Evolutionary conservation across 2,888 invertebrate species (phyloP), one percentile per base, ranked within the genome.

Genomic region (Lepetodrilus schrolli): DNA sequence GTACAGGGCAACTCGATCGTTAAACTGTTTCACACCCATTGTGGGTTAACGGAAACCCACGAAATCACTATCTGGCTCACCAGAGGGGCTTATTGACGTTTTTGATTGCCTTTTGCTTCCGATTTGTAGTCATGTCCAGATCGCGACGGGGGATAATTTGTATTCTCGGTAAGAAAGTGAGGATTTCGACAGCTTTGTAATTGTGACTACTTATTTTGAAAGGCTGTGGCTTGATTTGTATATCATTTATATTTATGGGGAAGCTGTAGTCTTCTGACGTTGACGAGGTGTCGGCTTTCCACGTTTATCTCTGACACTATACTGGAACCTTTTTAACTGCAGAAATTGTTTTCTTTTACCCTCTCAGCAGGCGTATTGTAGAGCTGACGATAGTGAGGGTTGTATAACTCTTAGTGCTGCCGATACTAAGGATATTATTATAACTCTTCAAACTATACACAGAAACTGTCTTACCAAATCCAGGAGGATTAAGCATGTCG

Each of bases 1-100:
- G 43, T 17, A 17, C n/a, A 17, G 17, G 13, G 43, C 43, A 43
- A n/a, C n/a, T n/a, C n/a, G 30, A 58, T 58, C 58, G 58, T 30
- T 58, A 58, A 58, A 58, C 58, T 30, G 58, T 58, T n/a, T 58
- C 58, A 30, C 58, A 58, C 58, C 34, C 58, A 34, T 58, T 58
- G 58, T 58, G 30, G 58, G 58, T 34, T 30, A 58, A 30, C 26
- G 58, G 30, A 58, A 58, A 58, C 26, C 58, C 17, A 17, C 58
- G 17, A 58, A 58, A 23, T 30, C 30, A 30, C 58, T 58, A 26
- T 58, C 34, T 30, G 58, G 26, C n/a, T 58, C 30, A 58, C 17
- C 26, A 58, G 58, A 43, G 58, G 58, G 34, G 30, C 26, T 58
- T 30, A 58, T n/a, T 58, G 58, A 13, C 30, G 58, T 3, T 21